These are phyloP conservation scores for Melanotaenia parkinsoni DNA, from an alignment of 2,797 vertebrate genomes.

Conservation along the genomic window DNA sequence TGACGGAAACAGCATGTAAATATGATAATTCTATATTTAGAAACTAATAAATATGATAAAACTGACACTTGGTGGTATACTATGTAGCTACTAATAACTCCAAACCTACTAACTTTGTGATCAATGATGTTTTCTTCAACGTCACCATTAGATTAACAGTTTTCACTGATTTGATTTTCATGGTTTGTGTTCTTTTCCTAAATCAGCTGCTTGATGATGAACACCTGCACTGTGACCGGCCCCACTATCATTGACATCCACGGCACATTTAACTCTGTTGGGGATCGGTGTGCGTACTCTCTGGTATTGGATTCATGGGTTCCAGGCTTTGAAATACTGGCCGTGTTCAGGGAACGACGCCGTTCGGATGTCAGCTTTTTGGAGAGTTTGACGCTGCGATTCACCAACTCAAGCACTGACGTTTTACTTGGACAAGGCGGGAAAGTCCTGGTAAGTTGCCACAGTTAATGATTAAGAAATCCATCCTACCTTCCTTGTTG, in stretches of 20 bases:
- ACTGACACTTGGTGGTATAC: no score
- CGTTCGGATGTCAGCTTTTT: neutral
- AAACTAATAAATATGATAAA: no score
- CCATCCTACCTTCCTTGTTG: no score
- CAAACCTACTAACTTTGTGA: no score
- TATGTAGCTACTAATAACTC: no score
- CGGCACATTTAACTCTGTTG: neutral
- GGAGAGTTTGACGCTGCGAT: neutral
- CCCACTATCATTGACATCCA: neutral
- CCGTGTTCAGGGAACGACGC: neutral
- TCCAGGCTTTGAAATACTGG: neutral
- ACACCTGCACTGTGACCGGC: slow-evolving; percentile 10
- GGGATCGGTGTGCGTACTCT: neutral
- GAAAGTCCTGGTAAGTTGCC: neutral
- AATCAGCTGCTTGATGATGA: neutral
- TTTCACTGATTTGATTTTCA: no score
- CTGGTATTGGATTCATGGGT: neutral
- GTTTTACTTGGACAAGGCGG: neutral
- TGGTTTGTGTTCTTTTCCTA: no score
- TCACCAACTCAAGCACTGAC: neutral
- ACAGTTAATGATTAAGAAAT: no score
- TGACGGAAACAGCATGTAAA: neutral
- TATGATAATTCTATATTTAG: neutral
- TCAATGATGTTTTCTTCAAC: no score
- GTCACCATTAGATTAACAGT: no score